A percentile compares a stretch with the other conserved stretches of the same genome.
These are phyloP conservation scores for Colinus virginianus DNA, from an alignment of 2,113 vertebrate species.

Conservation along the genomic window DNA sequence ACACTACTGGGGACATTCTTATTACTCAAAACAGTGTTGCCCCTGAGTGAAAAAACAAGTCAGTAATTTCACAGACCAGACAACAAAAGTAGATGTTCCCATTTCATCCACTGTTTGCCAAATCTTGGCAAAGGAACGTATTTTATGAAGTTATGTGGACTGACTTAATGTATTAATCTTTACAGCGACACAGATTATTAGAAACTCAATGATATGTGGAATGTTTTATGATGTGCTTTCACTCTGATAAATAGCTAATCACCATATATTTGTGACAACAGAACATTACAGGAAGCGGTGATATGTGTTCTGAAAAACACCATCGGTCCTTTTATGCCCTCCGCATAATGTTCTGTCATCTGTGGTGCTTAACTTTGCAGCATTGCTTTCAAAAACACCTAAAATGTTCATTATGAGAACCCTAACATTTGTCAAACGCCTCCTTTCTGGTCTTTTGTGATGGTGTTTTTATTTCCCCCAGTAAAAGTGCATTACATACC, in stretches of 20 bases:
- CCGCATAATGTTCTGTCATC: constrained; percentile 40
- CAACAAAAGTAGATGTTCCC: neutral
- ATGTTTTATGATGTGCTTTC: constrained; percentile 55
- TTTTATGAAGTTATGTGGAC: constrained; percentile 23
- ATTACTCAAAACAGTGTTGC: neutral
- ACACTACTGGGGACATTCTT: rapidly evolving
- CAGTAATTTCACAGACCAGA: neutral
- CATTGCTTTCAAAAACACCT: constrained; percentile 39
- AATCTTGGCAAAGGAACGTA: constrained; percentile 30
- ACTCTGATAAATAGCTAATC: constrained; percentile 49
- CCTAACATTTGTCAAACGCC: constrained; percentile 53
- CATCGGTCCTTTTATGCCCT: neutral
- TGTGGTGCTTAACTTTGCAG: constrained; percentile 36
- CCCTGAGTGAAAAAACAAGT: neutral
- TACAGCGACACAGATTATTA: constrained; percentile 9
- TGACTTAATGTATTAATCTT: constrained; percentile 54
- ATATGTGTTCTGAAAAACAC: constrained; percentile 24
- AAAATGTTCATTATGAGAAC: constrained; percentile 21
- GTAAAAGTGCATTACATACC: constrained; percentile 45
- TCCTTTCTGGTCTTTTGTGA: constrained; percentile 29
- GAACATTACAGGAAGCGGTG: constrained; percentile 25
- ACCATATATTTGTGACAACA: constrained; percentile 47
- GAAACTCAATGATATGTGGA: constrained; percentile 21
- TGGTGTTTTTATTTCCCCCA: neutral
- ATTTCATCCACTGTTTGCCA: constrained; percentile 16